These are phyloP conservation scores for Trichonephila inaurata DNA, from an alignment of 1,140 invertebrate species.

Conservation along the genomic window DNA sequence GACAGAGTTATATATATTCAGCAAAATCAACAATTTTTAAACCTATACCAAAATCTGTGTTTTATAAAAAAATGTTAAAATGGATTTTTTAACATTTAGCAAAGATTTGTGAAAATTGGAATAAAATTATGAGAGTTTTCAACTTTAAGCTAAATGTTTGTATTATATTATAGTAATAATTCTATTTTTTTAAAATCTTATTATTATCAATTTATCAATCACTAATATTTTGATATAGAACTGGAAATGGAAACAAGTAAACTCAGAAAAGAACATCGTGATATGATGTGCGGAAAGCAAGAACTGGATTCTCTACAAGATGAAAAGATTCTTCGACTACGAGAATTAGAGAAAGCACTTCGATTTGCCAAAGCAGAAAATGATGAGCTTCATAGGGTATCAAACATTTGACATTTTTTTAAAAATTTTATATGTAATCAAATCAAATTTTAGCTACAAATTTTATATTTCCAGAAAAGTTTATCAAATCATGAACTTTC, in stretches of 20 bases:
- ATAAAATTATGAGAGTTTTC: too few relatives aligned
- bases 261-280: conserved; percentile 80
- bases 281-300: conserved; percentile 77
- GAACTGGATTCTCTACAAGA: conserved; percentile 78
- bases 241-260: conserved; percentile 88
- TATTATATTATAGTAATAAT: too few relatives aligned
- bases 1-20: too few relatives aligned
- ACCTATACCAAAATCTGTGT: too few relatives aligned
- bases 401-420: neutral
- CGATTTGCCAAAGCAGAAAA: conserved; percentile 81
- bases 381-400: conserved; percentile 86
- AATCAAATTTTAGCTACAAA: neutral
- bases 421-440: neutral
- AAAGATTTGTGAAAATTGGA: too few relatives aligned
- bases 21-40: too few relatives aligned
- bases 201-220: neutral
- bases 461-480: neutral
- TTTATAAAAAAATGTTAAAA: too few relatives aligned
- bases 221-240: conserved; percentile 81
- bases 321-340: conserved; percentile 79
- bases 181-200: neutral
- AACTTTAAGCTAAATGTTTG: too few relatives aligned
- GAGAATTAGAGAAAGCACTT: conserved; percentile 88
- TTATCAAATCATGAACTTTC: too few relatives aligned
- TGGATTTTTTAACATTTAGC: too few relatives aligned